Base-by-base conservation (phyloP, 1,140 invertebrate genomes). In the Drosophila bocki region DNA sequence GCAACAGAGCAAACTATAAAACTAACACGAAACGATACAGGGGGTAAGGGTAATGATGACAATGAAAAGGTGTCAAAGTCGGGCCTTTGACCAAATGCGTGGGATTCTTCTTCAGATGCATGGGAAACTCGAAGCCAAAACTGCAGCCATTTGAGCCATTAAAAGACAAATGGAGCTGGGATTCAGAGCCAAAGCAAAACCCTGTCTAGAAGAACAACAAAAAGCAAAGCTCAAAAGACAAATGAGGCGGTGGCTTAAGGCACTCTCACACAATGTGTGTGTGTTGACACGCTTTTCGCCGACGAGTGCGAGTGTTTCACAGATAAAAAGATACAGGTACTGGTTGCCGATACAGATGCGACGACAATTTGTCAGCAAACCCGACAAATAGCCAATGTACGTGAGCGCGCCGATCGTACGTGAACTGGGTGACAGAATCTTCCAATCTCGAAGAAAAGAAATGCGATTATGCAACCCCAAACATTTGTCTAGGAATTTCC, bases 281-380 rank as follows among this genome's bases (percentile, higher is more conserved):
- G 82, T 86, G 82, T 86, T 86, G 82, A 86, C 82, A 86, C 82
- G 82, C 82, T 87, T 87, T 87, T 68, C 56, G 70, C 61, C 50
- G 53, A 22, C 35, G 35, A 45, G 41, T 29, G 44, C 39, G 65
- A 65, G 81, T 79, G 76, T 79, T 67, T 64, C 63, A 80, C 60
- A 68, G 81, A 79, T 80, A 78, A 78, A 75, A 45, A 64, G 65
- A 68, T 67, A 22, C 48, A 68, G 67, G 47, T 68, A 70, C 65
- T 29, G 26, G 64, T 64, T 67, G 19, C 41, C 63, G 67, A 70
- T 60, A 72, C 70, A 60, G 68, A 70, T 74, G 70, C 67, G 54
- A 26, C 45, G 67, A 74, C 79, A 80, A 87, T 86, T 86, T 86
- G 83, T 86, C 83, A 86, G 67, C 37, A 56, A 56, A 39, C 33